Percentiles rank a stretch among this genome's conserved stretches.
phyloP scores from a whole-genome alignment of 2,113 vertebrate species.

The Artemisiospiza belli region DNA sequence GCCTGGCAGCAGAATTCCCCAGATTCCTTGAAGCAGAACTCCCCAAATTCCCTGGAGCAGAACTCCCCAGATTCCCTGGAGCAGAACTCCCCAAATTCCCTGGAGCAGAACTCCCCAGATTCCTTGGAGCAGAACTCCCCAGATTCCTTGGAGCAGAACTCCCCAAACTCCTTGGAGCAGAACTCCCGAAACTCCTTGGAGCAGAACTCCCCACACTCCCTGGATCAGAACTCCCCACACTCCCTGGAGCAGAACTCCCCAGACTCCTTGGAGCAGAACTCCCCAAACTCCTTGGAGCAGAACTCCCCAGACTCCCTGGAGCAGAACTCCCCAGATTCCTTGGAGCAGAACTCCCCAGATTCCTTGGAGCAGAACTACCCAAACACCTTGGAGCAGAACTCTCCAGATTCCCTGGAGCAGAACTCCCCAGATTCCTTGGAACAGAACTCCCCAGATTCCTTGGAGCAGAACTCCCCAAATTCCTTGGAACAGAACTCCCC shows the following conservation, averaged over 20 bases:
- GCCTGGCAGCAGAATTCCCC: background rate
- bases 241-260: background rate
- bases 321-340: background rate
- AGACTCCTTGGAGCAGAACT: background rate
- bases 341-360: background rate
- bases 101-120: background rate
- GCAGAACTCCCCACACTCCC: background rate
- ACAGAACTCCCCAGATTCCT: background rate
- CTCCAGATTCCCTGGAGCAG: background rate
- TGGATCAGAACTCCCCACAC: background rate
- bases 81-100: background rate
- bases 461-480: background rate
- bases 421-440: too few species aligned
- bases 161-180: background rate
- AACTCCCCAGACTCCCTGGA: background rate
- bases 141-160: background rate
- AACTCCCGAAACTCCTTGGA: background rate
- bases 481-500: background rate
- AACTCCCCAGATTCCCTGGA: too few species aligned
- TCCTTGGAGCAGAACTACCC: background rate
- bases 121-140: background rate
- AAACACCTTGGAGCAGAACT: background rate
- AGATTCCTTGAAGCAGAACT: background rate
- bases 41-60: background rate
- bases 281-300: background rate